Base-by-base conservation (phyloP, 2,888 invertebrate species). In the Hirtodrosophila histrioides region DNA sequence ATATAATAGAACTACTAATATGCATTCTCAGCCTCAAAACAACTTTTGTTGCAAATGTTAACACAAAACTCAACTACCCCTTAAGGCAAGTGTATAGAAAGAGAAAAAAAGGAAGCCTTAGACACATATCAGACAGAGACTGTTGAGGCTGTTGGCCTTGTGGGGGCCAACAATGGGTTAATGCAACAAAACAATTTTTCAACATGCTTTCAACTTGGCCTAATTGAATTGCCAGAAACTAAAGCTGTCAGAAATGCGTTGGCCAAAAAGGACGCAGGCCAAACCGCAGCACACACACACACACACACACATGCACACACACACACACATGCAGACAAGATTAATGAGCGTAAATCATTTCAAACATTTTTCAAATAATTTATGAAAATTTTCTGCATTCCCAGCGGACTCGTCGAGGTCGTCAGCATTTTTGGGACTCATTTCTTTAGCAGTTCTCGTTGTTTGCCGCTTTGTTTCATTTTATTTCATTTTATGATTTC, bases 181-280 rank as follows among this genome's bases (percentile, higher is more conserved):
- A 74, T 75, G 75, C 74, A 75, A 61, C 71, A 75, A 68, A 75
- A 71, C 69, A 76, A 75, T 75, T 75, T 76, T 76, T 75, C 75
- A 75, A 72, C 69, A 58, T 69, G 69, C 72, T 75, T 76, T 75
- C 73, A 76, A 65, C 72, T 76, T 75, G 75, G 73, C 76, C 73
- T 76, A 75, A 75, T 75, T 75, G 75, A 75, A 75, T 75, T 75
- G 76, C 75, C 77, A 75, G 65, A 75, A 75, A 75, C 77, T 75
- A 76, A 75, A 69, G 76, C 75, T 75, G 75, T 75, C 75, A 75
- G 73, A 76, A 73, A 76, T 76, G 58, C 72, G 69, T 55, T 73
- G 67, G 60, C 57, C 54, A 53, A 57, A 73, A 74, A 46, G 56
- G 55, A 60, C 60, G 60, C 41, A 39, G 55, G 23, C 44, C 66